Conservation (phyloP, 1,140 invertebrate species). For the Leptinotarsa texana region DNA sequence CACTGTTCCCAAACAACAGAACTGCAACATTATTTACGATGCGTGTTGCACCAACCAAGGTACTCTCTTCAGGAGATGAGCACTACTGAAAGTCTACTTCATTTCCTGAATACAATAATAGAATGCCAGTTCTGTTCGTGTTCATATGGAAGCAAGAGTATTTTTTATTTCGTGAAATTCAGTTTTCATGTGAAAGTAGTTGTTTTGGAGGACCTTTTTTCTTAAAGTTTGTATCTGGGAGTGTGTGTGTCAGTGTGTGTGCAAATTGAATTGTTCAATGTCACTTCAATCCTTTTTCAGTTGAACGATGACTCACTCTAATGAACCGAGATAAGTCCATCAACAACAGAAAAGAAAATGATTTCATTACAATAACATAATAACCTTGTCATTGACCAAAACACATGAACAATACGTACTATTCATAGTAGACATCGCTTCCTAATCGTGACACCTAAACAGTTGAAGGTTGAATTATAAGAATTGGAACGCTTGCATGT, state of each 20-base stretch:
- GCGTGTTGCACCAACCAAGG: too few species aligned
- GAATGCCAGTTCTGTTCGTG: too few species aligned
- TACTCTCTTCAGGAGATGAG: too few species aligned
- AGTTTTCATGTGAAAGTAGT: too few species aligned
- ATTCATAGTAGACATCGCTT: not conserved
- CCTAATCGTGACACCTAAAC: not conserved
- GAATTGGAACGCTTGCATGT: not conserved
- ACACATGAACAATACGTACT: constrained; percentile 5
- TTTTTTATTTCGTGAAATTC: too few species aligned
- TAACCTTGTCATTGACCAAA: constrained; percentile 6
- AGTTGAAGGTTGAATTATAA: not conserved
- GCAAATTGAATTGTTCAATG: not conserved
- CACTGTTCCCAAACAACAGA: too few species aligned
- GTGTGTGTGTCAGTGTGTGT: not conserved
- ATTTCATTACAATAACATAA: not conserved
- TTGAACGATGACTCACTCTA: not conserved
- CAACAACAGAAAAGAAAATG: constrained; percentile 3
- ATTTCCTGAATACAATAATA: too few species aligned
- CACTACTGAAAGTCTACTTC: too few species aligned
- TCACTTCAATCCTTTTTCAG: not conserved
- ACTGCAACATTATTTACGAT: too few species aligned
- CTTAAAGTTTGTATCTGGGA: too few species aligned
- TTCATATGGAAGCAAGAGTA: too few species aligned
- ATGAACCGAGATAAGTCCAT: not conserved
- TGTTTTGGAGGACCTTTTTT: too few species aligned